Conservation (phyloP, 1,140 invertebrate genomes). For the Limonius californicus region DNA sequence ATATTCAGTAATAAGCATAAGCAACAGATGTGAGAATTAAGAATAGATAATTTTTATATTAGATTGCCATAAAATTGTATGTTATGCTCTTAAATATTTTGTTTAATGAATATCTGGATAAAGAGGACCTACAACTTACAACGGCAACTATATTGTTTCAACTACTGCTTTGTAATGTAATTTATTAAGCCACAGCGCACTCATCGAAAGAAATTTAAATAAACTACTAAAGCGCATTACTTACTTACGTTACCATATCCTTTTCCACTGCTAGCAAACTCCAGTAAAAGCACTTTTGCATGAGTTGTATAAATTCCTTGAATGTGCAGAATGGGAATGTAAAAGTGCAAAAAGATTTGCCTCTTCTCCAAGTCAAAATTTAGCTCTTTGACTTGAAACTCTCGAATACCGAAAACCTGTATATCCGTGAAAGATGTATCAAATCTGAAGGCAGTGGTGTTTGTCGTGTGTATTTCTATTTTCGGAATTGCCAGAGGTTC, state of each 20-base stretch:
- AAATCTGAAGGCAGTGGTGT: neutral
- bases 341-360: neutral
- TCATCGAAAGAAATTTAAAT: too few species aligned
- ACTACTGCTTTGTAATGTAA: too few species aligned
- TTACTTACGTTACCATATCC: neutral
- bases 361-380: neutral
- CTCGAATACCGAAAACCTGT: neutral
- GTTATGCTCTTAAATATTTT: too few species aligned
- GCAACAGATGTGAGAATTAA: too few species aligned
- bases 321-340: neutral
- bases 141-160: too few species aligned
- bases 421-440: neutral
- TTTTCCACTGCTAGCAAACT: neutral
- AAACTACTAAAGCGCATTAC: neutral
- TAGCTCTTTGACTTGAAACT: neutral
- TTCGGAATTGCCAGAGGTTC: neutral
- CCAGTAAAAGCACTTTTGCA: neutral
- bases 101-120: too few species aligned
- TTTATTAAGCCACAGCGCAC: too few species aligned
- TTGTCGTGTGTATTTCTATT: neutral
- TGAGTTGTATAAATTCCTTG: neutral
- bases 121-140: too few species aligned
- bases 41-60: too few species aligned
- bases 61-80: too few species aligned
- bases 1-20: too few species aligned